phyloP scores from a whole-genome alignment of 2,113 vertebrate species.

The Phaethon lepturus region DNA sequence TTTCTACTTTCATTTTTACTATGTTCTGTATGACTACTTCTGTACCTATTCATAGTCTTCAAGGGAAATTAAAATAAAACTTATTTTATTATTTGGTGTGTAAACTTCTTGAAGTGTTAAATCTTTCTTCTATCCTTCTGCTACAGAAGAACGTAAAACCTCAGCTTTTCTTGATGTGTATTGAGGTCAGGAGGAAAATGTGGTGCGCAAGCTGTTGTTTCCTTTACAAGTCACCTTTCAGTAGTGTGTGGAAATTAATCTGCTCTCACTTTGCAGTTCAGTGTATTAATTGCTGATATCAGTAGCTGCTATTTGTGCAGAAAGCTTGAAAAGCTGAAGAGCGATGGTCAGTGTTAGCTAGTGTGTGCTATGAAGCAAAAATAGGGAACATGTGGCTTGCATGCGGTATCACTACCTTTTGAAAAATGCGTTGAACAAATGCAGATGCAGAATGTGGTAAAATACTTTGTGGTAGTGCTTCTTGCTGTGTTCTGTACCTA shows the following conservation, averaged over 20 bases:
- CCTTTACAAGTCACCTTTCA: not conserved
- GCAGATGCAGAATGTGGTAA: not conserved
- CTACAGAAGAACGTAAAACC: not conserved
- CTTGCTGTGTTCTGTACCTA: not conserved
- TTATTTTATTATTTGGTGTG: not conserved
- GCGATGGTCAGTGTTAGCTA: not conserved
- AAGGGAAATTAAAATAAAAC: not conserved
- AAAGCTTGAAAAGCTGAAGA: not conserved
- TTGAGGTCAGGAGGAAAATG: not conserved
- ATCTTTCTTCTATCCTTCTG: not conserved
- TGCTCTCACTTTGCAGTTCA: not conserved
- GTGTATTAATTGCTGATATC: not conserved
- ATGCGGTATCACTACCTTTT: fast-evolving
- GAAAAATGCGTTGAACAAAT: not conserved
- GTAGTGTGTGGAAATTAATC: not conserved
- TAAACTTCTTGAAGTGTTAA: not conserved
- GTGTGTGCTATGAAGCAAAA: not conserved
- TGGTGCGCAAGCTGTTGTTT: not conserved
- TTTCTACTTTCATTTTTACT: not conserved
- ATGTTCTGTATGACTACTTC: fast-evolving
- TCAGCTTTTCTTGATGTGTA: not conserved
- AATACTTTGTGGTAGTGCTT: not conserved
- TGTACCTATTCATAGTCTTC: not conserved
- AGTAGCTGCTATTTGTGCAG: not conserved
- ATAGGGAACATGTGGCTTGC: fast-evolving